Conservation (phyloP, 2,888 invertebrate species). For the Dendrolimus pini region DNA sequence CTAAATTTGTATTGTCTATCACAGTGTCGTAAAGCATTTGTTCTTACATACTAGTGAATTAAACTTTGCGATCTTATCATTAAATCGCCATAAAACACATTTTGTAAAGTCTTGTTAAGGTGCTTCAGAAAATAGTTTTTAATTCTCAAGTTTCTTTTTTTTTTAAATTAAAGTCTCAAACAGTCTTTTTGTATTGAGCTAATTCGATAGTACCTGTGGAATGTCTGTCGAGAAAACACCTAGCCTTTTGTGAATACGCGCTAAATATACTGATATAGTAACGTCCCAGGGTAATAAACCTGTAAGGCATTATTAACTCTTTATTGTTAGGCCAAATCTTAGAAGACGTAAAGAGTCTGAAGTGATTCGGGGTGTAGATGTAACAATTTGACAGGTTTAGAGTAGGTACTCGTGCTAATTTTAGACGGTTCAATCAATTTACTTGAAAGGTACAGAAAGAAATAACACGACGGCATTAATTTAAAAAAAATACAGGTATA, state of each 20-base stretch:
- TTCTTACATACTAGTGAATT: constrained; percentile 75
- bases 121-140: constrained; percentile 69
- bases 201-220: constrained; percentile 66
- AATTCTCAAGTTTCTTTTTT: constrained; percentile 44
- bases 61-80: constrained; percentile 67
- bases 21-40: constrained; percentile 74
- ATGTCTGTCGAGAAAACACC: constrained; percentile 53
- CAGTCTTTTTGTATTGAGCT: constrained; percentile 72
- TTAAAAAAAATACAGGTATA: too few relatives aligned
- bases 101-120: constrained; percentile 61
- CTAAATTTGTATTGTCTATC: constrained; percentile 69
- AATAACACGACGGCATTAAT: too few relatives aligned
- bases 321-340: too few relatives aligned
- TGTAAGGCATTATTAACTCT: too few relatives aligned
- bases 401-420: too few relatives aligned
- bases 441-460: too few relatives aligned
- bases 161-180: constrained; percentile 55
- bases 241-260: constrained; percentile 19
- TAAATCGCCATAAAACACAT: constrained; percentile 70
- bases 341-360: too few relatives aligned
- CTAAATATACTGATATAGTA: constrained; percentile 11
- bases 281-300: too few relatives aligned
- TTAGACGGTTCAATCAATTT: too few relatives aligned
- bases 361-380: too few relatives aligned
- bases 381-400: too few relatives aligned